Base-by-base conservation (phyloP, 2,797 vertebrate species). In the Dipus sagitta region DNA sequence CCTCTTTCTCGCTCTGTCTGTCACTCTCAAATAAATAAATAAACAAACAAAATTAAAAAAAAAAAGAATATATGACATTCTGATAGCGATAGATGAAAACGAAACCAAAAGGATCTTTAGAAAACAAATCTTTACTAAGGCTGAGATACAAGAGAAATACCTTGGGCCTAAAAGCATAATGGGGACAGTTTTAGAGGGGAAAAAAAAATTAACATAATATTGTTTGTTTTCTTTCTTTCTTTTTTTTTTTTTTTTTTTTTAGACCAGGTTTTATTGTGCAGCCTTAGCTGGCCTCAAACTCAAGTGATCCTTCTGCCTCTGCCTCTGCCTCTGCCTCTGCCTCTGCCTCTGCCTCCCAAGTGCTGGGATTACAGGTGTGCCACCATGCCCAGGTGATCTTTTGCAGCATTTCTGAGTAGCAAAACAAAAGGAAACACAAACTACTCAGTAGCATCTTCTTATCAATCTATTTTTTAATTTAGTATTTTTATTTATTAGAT, bases 71-170 rank as follows among this genome's bases (percentile, higher is more conserved):
- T 42, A 28, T 52, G n/a, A 78, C 12, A 47, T 88, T 74, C 75
- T 0, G 8, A 82, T 0, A 52, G 23, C 42, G 9, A 34, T 7
- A 77, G 42, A 62, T 74, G 42, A 62, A 52, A 87, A 38, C 30
- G 13, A 65, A 75, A 10, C 47, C 47, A 62, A 94, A 91, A 47
- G 14, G 15, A 62, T 71, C 80, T 92, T 42, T 62, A 76, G 34
- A 81, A 92, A 90, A 72, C 23, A 83, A 76, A 76, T 62, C 67
- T 86, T 88, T 68, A 65, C 64, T 83, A 64, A 93, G n/a, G 38
- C 42, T 86, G n/a, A 82, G 54, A 80, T 20, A 86, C 34, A 32
- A 28, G 8, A 72, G 58, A 77, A 11, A 24, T 47, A 90, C 6
- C 72, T 86, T 65, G 18, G 12, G 85, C 30, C 18, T 78, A 60